Evolutionary conservation across 2,797 vertebrate species (phyloP).

Genomic region (Danio albolineatus): DNA sequence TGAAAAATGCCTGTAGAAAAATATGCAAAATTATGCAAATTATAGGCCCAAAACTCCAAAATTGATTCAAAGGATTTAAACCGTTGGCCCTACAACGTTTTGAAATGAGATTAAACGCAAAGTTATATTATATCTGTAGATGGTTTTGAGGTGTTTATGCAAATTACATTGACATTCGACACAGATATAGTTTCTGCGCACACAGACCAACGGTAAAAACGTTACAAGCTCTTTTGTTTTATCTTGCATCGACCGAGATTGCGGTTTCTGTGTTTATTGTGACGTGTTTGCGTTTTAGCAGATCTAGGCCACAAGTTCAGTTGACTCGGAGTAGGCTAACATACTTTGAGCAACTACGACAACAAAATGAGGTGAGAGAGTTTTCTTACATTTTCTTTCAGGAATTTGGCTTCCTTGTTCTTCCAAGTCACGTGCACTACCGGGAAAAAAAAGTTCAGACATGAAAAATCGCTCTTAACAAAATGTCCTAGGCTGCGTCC

Average conservation of each 20-base stretch:
- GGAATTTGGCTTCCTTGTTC: neutral
- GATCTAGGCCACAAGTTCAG: neutral
- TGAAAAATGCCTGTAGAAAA: neutral
- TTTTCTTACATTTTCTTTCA: neutral
- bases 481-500: too few species aligned
- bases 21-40: neutral
- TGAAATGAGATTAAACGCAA: neutral
- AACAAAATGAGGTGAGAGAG: neutral
- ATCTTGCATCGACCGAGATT: too few species aligned
- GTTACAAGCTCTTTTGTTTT: neutral
- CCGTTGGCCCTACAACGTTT: neutral
- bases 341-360: neutral
- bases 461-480: neutral
- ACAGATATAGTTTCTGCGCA: neutral
- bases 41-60: neutral
- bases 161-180: too few species aligned
- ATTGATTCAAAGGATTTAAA: neutral
- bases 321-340: neutral
- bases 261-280: neutral
- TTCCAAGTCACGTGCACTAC: neutral
- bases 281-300: neutral
- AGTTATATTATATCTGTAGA: neutral
- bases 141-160: neutral
- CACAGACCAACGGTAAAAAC: neutral
- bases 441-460: conserved; percentile 25